Evolutionary conservation across 2,888 invertebrate genomes (phyloP).

Genomic region (Eurytoma adleriae): DNA sequence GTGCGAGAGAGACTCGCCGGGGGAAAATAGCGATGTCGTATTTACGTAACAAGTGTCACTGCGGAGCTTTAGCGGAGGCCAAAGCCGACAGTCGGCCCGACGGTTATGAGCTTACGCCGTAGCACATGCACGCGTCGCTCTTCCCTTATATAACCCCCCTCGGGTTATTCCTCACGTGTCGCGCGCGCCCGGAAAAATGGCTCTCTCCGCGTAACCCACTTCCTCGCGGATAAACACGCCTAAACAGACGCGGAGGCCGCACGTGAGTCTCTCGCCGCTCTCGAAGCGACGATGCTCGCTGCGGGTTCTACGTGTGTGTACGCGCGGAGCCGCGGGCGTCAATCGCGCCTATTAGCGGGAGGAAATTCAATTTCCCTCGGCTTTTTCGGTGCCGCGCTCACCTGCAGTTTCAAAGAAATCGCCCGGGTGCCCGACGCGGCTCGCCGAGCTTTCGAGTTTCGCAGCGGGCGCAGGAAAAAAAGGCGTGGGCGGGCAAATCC

Average conservation of each 20-base stretch:
- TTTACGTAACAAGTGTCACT: conserved; percentile 70
- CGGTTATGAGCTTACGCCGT: conserved; percentile 65
- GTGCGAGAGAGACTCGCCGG: conserved; percentile 21
- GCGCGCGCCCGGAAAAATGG: conserved; percentile 24
- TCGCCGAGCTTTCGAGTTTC: no score
- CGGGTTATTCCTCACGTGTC: background rate
- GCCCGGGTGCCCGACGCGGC: no score
- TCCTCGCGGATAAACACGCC: conserved; percentile 34
- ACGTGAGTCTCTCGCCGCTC: background rate
- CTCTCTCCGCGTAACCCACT: conserved; percentile 10
- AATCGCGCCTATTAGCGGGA: background rate
- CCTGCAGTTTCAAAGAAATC: no score
- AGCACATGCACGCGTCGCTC: conserved; percentile 58
- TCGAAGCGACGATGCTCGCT: background rate
- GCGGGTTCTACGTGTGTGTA: no score
- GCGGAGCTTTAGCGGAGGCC: conserved; percentile 63
- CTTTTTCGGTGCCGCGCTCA: no score
- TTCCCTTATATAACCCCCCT: conserved; percentile 49
- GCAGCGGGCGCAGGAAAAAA: no score
- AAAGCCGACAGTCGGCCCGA: conserved; percentile 69
- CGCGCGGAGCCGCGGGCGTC: background rate
- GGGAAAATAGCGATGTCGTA: conserved; percentile 54
- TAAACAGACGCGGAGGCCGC: conserved; percentile 41
- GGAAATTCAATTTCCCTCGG: no score
- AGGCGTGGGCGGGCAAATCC: background rate